These are phyloP conservation scores for Sesia bembeciformis DNA, from an alignment of 2,888 invertebrate genomes.

Conservation along the genomic window DNA sequence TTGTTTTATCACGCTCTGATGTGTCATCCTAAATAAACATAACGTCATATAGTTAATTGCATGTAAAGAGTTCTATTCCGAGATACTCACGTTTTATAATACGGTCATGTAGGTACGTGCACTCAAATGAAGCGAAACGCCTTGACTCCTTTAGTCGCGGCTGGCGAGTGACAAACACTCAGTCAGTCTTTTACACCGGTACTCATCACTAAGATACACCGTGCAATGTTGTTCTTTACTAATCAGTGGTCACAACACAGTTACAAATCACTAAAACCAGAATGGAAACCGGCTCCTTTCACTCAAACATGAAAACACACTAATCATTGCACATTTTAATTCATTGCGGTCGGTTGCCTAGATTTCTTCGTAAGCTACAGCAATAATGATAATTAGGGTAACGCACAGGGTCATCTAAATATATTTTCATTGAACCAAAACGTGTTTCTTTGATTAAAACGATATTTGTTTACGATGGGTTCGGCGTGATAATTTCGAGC, in stretches of 20 bases:
- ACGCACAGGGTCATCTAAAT: constrained; percentile 1
- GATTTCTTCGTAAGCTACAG: constrained; percentile 19
- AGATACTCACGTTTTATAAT: constrained; percentile 7
- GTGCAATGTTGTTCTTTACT: constrained; percentile 23
- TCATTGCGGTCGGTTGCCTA: constrained; percentile 48
- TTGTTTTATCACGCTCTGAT: too few species aligned
- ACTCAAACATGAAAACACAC: constrained; percentile 45
- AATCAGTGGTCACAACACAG: constrained; percentile 36
- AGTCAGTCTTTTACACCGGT: not conserved
- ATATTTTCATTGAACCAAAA: constrained; percentile 42
- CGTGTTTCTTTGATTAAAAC: constrained; percentile 35
- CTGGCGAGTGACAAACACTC: not conserved
- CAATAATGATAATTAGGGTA: not conserved
- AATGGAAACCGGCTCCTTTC: constrained; percentile 47
- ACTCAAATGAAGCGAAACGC: constrained; percentile 6
- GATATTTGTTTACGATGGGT: constrained; percentile 49
- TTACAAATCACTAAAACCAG: constrained; percentile 37
- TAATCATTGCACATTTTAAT: constrained; percentile 33
- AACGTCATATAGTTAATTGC: too few species aligned
- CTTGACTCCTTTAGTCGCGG: constrained; percentile 1
- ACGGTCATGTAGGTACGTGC: constrained; percentile 1
- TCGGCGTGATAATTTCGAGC: constrained; percentile 3
- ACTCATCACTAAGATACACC: not conserved
- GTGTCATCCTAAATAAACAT: too few species aligned
- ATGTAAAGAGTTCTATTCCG: too few species aligned